These are phyloP conservation scores for Melierax canorus DNA, from an alignment of 2,113 vertebrate species.

Conservation along the genomic window DNA sequence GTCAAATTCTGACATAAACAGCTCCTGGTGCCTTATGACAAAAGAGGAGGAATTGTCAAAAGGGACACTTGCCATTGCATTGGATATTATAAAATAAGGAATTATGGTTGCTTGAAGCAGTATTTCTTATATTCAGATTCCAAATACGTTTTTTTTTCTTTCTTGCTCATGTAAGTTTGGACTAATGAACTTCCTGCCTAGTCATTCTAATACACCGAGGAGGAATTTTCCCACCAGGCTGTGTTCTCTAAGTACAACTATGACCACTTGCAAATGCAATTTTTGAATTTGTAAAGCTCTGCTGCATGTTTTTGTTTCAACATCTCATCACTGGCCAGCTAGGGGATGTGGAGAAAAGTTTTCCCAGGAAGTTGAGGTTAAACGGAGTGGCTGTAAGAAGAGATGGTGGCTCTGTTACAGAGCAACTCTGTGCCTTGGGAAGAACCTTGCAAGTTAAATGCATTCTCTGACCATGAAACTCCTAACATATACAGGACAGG, in stretches of 20 bases:
- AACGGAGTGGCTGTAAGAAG: neutral
- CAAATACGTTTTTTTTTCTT: neutral
- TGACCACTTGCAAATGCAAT: neutral
- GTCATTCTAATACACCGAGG: neutral
- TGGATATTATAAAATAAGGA: neutral
- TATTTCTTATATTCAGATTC: neutral
- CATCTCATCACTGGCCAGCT: neutral
- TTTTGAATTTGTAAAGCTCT: neutral
- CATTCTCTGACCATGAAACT: neutral
- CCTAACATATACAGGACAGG: accelerated
- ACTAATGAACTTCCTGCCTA: conserved; percentile 40
- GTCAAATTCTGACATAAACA: neutral
- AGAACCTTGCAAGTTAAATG: neutral
- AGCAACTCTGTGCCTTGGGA: neutral
- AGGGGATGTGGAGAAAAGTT: neutral
- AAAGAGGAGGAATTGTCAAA: neutral
- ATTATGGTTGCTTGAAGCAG: neutral
- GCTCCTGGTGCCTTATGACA: neutral
- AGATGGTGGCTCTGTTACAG: neutral
- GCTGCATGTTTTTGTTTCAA: neutral
- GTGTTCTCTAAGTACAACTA: neutral
- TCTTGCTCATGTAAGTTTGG: neutral
- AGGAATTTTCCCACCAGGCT: conserved; percentile 18
- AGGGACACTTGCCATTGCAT: neutral
- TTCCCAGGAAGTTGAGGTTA: neutral